Evolutionary conservation across 1,140 invertebrate species (phyloP), one percentile per base, ranked within the genome.

Genomic region (Hyphantria cunea): DNA sequence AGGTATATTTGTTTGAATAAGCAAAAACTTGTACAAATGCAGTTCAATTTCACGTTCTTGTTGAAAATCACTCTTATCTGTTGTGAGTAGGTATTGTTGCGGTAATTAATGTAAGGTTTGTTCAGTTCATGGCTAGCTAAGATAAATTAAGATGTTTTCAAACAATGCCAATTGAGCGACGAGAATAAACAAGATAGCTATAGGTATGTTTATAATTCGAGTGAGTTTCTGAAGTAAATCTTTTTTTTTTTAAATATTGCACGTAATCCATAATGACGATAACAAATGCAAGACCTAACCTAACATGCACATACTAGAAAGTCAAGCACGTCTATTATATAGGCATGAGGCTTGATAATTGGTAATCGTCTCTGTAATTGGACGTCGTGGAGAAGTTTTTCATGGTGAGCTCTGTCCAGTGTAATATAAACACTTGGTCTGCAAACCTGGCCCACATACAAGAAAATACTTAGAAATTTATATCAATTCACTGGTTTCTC

Each of bases 101-200:
- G 44, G 51, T 48, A 47, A 60, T 44, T 42, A 51, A 34, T 48
- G n/a, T 9, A 58, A 59, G 56, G 55, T 59, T 48, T 48, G 13
- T 32, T 39, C 14, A n/a, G 52, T 56, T 49, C 62, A 56, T 39
- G 54, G 63, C 42, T 51, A 52, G 49, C 48, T 39, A 39, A 9
- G 54, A 52, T 65, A 65, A 65, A 58, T 52, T 52, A 52, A 65
- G 17, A 41, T 47, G 58, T 52, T 55, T 41, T 41, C 51, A 25
- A 52, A 52, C 41, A 39, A 39, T n/a, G 10, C 14, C 13, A 37
- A 11, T 9, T 25, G 47, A 42, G 34, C 34, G 34, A 37, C 34
- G 8, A 8, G 8, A 42, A 53, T 9, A 41, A 53, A 53, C 15
- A 15, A 41, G 34, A 52, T 41, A 52, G 9, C 17, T 32, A 55